Evolutionary conservation across 1,140 invertebrate species (phyloP).

Genomic region (Drosophila malerkotliana): DNA sequence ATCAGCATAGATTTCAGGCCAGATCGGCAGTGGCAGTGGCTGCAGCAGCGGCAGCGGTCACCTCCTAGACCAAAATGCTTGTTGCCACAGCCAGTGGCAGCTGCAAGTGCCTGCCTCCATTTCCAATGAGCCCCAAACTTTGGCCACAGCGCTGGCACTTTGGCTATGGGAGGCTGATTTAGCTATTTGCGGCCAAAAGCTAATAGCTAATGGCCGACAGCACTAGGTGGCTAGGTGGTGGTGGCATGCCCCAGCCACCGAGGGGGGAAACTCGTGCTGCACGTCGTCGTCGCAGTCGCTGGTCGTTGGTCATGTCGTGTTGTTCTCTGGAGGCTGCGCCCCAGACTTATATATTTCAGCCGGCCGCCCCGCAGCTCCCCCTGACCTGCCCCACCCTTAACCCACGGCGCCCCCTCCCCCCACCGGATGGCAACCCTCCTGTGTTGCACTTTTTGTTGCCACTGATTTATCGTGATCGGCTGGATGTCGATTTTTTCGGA

Average conservation of each 20-base stretch:
- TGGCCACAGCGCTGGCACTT: slow-evolving; percentile 22
- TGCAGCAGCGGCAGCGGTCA: slow-evolving; percentile 37
- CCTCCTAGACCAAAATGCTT: slow-evolving; percentile 34
- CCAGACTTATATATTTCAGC: slow-evolving; percentile 64
- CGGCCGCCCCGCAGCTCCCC: slow-evolving; percentile 20
- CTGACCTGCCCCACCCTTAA: background rate
- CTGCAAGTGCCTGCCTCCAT: slow-evolving; percentile 66
- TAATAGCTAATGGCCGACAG: background rate
- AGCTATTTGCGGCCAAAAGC: background rate
- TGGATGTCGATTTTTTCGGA: slow-evolving; percentile 73
- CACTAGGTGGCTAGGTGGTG: slow-evolving; percentile 37
- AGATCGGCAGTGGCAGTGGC: background rate
- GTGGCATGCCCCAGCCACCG: slow-evolving; percentile 36
- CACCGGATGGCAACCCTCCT: slow-evolving; percentile 9
- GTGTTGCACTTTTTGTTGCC: slow-evolving; percentile 55
- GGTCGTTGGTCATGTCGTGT: slow-evolving; percentile 80
- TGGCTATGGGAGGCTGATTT: background rate
- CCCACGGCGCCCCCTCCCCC: background rate
- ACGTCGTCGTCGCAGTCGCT: slow-evolving; percentile 63
- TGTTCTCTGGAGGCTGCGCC: slow-evolving; percentile 61
- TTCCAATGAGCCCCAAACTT: slow-evolving; percentile 13
- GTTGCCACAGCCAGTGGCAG: slow-evolving; percentile 52
- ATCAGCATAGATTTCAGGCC: background rate
- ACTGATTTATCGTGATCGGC: slow-evolving; percentile 80
- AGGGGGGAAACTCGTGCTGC: slow-evolving; percentile 70